These are phyloP conservation scores for Ceriagrion tenellum DNA, from an alignment of 2,888 invertebrate species.

Conservation along the genomic window DNA sequence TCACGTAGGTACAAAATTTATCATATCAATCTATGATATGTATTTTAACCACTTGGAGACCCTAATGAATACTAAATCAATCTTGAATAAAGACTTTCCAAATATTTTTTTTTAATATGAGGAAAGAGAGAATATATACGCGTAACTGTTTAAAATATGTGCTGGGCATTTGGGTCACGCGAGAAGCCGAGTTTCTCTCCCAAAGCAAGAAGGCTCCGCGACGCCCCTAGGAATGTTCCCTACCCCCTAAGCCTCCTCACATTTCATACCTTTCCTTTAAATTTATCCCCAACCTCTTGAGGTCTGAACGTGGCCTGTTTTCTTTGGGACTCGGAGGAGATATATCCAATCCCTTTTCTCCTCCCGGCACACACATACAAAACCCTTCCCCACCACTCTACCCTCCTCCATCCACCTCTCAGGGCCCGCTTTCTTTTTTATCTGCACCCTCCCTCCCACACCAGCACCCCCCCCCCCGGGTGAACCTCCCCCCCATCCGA, in stretches of 20 bases:
- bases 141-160: background rate
- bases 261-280: slow-evolving; percentile 55
- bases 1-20: too few relatives aligned
- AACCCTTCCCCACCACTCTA: background rate
- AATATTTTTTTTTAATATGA: too few relatives aligned
- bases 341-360: slow-evolving; percentile 26
- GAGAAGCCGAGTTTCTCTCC: background rate
- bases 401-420: background rate
- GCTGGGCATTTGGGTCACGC: background rate
- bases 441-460: background rate
- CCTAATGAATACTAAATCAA: too few relatives aligned
- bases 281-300: slow-evolving; percentile 60
- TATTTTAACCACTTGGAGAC: too few relatives aligned
- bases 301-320: slow-evolving; percentile 52
- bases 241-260: background rate
- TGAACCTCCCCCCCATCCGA: background rate
- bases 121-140: background rate
- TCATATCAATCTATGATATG: too few relatives aligned
- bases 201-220: background rate
- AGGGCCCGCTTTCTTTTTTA: background rate
- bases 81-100: too few relatives aligned
- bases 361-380: background rate
- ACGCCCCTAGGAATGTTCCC: background rate
- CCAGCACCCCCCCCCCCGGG: background rate
- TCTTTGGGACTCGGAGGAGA: slow-evolving; percentile 26